phyloP scores from a whole-genome alignment of 2,888 invertebrate genomes.

The Keiferia lycopersicella region DNA sequence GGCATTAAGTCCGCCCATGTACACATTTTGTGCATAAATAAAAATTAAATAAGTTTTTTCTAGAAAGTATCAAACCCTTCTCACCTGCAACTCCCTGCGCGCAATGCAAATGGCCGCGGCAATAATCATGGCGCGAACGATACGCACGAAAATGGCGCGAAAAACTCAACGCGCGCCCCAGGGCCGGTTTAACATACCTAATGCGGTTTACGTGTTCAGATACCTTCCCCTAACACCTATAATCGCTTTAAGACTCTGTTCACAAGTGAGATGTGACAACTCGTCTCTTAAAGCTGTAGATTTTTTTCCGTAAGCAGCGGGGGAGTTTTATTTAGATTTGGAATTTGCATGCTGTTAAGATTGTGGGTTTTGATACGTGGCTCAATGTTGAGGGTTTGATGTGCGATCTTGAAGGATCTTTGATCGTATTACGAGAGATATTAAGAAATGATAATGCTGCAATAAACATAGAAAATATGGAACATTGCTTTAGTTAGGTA shows the following conservation, averaged over 20 bases:
- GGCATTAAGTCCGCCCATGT: too few relatives aligned
- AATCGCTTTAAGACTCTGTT: constrained; percentile 78
- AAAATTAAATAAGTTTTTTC: too few relatives aligned
- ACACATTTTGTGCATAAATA: too few relatives aligned
- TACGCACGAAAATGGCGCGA: constrained; percentile 77
- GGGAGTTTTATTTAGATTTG: constrained; percentile 36
- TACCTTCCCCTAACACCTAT: constrained; percentile 45
- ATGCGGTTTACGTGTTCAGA: constrained; percentile 77
- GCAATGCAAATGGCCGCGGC: constrained; percentile 74
- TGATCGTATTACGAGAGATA: background rate
- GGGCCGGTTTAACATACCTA: constrained; percentile 77
- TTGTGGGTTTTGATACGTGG: constrained; percentile 1
- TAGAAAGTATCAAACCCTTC: constrained; percentile 41
- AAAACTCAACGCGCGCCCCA: constrained; percentile 55
- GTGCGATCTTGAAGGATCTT: background rate
- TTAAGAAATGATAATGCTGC: too few relatives aligned
- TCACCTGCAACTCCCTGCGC: constrained; percentile 35
- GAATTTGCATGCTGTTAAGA: constrained; percentile 28
- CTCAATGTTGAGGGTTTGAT: background rate
- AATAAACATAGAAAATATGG: too few relatives aligned
- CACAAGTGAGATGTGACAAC: constrained; percentile 48
- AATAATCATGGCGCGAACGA: constrained; percentile 79
- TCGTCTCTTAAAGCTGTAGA: constrained; percentile 38
- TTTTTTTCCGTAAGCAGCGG: constrained; percentile 42
- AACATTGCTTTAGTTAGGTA: too few relatives aligned